phyloP scores from a whole-genome alignment of 2,113 vertebrate species.

The Oplegnathus fasciatus region DNA sequence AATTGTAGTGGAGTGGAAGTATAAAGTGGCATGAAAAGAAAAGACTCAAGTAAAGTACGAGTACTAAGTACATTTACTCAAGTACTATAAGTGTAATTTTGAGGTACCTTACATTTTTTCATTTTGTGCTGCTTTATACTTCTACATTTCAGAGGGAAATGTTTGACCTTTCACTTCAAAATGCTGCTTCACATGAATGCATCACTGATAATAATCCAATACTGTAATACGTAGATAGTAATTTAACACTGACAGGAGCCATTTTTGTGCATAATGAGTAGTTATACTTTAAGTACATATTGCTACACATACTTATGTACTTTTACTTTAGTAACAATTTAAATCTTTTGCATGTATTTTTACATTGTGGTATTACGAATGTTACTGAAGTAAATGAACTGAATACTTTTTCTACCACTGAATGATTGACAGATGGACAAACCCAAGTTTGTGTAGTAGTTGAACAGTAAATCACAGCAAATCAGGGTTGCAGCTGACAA shows the following conservation, averaged over 20 bases:
- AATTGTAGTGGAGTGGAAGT: no score
- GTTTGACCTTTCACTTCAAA: background rate
- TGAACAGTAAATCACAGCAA: background rate
- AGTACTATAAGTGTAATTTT: background rate
- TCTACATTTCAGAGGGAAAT: background rate
- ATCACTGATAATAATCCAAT: background rate
- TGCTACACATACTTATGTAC: background rate
- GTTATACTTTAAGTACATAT: background rate
- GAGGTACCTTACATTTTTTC: background rate
- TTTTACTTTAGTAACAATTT: no score
- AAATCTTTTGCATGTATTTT: no score
- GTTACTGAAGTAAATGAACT: background rate
- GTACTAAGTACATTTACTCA: no score
- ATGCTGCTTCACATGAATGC: background rate
- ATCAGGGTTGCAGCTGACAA: background rate
- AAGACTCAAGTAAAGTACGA: no score
- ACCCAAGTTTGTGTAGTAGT: no score
- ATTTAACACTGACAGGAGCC: background rate
- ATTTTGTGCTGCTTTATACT: background rate
- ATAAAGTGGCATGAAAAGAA: no score
- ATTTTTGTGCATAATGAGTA: background rate
- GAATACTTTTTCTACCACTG: background rate
- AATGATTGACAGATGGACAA: no score
- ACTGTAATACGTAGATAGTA: background rate
- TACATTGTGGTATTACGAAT: background rate